Percentiles rank a stretch among this genome's conserved stretches.
phyloP scores from a whole-genome alignment of 2,797 vertebrate genomes.

The Enteromius trimaculatus region DNA sequence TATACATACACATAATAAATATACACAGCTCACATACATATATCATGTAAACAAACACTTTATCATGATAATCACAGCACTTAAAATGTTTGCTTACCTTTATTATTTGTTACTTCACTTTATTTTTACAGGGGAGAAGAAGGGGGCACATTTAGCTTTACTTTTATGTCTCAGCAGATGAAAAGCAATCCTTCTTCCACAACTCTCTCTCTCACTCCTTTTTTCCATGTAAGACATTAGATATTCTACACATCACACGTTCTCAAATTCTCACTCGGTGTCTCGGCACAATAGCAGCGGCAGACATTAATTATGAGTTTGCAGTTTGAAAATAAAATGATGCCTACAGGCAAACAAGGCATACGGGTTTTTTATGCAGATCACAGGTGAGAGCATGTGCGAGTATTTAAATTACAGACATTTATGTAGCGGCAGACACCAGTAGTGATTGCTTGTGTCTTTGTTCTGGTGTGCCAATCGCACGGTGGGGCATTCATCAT shows the following conservation, averaged over 20 bases:
- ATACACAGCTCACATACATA: too few relatives aligned
- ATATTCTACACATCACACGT: conserved; percentile 44
- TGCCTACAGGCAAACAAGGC: conserved; percentile 37
- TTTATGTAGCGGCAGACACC: conserved; percentile 6
- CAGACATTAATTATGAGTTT: conserved; percentile 59
- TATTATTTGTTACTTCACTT: too few relatives aligned
- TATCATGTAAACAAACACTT: too few relatives aligned
- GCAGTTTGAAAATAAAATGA: conserved; percentile 58
- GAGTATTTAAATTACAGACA: conserved; percentile 21
- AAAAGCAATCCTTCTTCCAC: background rate
- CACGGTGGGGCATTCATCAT: conserved; percentile 7
- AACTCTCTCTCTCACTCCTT: background rate
- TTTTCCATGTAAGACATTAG: conserved; percentile 36
- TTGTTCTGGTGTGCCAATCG: conserved; percentile 20
- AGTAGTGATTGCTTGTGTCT: background rate
- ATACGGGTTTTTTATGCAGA: conserved; percentile 10
- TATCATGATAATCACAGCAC: too few relatives aligned
- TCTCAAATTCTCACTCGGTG: conserved; percentile 2
- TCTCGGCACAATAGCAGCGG: conserved; percentile 45
- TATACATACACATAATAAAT: too few relatives aligned
- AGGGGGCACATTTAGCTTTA: background rate
- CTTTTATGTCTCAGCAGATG: background rate
- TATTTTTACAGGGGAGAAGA: too few relatives aligned
- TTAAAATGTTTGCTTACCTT: too few relatives aligned
- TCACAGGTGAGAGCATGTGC: conserved; percentile 24